phyloP scores from a whole-genome alignment of 2,113 vertebrate genomes.

The Chunga burmeisteri region DNA sequence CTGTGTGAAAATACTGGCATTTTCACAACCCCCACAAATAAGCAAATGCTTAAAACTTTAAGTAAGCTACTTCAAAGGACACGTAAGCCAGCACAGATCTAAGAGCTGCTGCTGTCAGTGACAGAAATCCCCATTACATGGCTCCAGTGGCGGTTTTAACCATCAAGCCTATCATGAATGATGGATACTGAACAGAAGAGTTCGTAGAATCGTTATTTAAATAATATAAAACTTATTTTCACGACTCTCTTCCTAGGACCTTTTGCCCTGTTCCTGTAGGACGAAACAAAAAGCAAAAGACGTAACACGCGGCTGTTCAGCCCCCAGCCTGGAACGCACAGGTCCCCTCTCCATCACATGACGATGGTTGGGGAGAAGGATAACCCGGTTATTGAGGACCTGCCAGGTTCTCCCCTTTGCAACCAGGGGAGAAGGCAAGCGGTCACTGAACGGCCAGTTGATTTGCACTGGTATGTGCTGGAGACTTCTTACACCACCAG shows the following conservation, averaged over 20 bases:
- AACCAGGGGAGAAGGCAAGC: neutral
- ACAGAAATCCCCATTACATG: neutral
- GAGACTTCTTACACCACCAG: neutral
- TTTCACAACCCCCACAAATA: neutral
- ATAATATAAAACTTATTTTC: neutral
- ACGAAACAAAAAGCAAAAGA: neutral
- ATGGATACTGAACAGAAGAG: neutral
- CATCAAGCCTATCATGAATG: neutral
- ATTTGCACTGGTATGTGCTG: neutral
- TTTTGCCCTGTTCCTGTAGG: neutral
- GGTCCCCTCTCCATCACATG: neutral
- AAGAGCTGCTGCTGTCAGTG: neutral
- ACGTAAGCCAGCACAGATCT: neutral
- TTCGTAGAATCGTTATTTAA: neutral
- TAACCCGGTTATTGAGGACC: neutral
- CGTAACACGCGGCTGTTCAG: rapidly evolving
- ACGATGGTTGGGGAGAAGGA: neutral
- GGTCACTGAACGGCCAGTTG: rapidly evolving
- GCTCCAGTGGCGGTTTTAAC: neutral
- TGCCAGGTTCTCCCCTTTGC: neutral
- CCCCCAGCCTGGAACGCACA: rapidly evolving
- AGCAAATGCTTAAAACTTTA: neutral
- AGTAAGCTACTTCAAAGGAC: neutral
- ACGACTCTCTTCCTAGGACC: neutral
- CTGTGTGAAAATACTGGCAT: neutral